Evolutionary conservation across 2,797 vertebrate species (phyloP).

Genomic region (Micropoecilia bifurca): DNA sequence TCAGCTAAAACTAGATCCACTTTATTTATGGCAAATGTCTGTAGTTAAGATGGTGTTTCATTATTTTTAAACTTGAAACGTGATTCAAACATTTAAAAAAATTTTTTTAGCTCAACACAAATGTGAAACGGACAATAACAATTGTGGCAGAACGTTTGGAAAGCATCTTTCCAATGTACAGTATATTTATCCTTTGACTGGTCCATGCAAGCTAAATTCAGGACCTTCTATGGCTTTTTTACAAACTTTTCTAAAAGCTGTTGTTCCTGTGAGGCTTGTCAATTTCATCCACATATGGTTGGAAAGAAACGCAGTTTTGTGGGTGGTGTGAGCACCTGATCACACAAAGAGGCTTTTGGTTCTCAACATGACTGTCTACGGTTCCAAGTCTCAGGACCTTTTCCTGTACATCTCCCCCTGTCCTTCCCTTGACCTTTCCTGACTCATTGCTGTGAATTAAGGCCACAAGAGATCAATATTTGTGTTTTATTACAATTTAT

Average conservation of each 20-base stretch:
- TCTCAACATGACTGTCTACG: not conserved
- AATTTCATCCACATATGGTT: not conserved
- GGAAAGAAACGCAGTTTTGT: not conserved
- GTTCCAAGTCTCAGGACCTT: not conserved
- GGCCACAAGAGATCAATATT: not conserved
- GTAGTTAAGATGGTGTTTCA: slow-evolving; percentile 11
- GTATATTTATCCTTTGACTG: not conserved
- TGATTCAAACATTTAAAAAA: not conserved
- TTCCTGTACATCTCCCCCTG: not conserved
- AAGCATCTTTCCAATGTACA: not conserved
- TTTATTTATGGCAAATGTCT: slow-evolving; percentile 8
- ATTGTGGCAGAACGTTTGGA: not conserved
- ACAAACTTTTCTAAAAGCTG: not conserved
- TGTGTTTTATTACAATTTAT: not conserved
- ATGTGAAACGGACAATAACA: not conserved
- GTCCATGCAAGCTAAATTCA: not conserved
- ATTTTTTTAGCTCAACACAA: not conserved
- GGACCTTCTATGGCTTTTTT: not conserved
- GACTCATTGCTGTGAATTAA: not conserved
- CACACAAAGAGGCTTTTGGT: not conserved
- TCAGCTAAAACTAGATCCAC: slow-evolving; percentile 11
- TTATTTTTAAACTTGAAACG: not conserved
- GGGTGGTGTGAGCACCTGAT: not conserved
- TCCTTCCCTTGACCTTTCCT: not conserved
- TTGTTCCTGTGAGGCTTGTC: not conserved